Evolutionary conservation across 2,888 invertebrate species (phyloP).

Genomic region (Enoplolaimus lenunculus): DNA sequence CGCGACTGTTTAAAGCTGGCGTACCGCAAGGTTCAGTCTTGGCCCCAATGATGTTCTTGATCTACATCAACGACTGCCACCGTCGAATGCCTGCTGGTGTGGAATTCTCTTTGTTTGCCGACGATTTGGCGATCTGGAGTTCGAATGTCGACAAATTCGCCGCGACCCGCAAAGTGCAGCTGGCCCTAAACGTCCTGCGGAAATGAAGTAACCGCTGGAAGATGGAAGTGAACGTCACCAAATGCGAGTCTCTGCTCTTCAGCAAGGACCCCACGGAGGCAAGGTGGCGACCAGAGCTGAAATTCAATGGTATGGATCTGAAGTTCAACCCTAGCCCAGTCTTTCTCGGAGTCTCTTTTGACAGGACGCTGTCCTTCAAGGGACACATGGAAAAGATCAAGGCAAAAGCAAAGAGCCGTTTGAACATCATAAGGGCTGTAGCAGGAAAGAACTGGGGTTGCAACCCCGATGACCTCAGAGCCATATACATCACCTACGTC

Average conservation of each 20-base stretch:
- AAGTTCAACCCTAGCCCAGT: neutral
- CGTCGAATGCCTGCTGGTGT: conserved; percentile 2
- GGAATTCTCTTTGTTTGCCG: neutral
- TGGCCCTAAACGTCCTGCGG: neutral
- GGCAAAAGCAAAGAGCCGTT: no score
- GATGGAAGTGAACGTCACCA: no score
- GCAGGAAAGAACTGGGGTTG: no score
- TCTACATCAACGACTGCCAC: neutral
- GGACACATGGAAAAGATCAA: neutral
- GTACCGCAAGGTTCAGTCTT: neutral
- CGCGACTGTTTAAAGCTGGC: neutral
- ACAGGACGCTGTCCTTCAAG: neutral
- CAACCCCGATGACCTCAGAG: no score
- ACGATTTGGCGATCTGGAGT: conserved; percentile 3
- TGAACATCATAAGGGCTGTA: conserved; percentile 2
- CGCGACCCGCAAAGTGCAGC: neutral
- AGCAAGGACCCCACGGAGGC: neutral
- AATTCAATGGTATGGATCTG: neutral
- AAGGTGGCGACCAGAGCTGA: neutral
- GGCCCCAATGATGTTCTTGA: neutral
- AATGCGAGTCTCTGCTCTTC: neutral
- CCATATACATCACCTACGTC: neutral
- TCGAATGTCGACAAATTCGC: neutral
- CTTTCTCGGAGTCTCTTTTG: neutral
- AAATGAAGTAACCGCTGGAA: neutral